A percentile compares a stretch with the other conserved stretches of the same genome.
Conservation (phyloP, 92 coral and sea anemone genomes). For the Phymanthus crucifer region DNA sequence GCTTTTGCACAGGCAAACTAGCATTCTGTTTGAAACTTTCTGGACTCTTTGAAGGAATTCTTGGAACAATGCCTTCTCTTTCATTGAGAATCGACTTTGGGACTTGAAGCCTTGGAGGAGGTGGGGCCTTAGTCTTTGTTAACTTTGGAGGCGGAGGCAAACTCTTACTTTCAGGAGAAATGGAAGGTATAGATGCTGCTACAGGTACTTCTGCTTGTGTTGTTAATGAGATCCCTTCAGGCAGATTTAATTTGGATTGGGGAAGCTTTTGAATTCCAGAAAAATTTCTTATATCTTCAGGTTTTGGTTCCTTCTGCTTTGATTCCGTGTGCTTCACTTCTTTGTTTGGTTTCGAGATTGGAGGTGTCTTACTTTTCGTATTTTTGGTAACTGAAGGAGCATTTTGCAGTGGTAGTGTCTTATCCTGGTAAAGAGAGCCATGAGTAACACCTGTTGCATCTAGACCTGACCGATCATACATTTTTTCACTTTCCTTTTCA, state of each 20-base stretch:
- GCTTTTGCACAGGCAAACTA: not conserved
- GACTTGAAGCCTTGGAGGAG: slow-evolving; percentile 80
- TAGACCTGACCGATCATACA: not conserved
- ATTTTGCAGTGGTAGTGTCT: not conserved
- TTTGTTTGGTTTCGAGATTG: slow-evolving; percentile 7
- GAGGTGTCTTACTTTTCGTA: slow-evolving; percentile 14
- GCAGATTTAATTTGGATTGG: not conserved
- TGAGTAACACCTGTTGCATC: slow-evolving; percentile 43
- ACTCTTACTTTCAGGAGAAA: slow-evolving; percentile 35
- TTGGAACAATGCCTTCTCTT: slow-evolving; percentile 78
- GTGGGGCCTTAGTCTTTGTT: slow-evolving; percentile 74
- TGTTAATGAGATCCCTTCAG: not conserved
- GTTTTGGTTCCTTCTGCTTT: slow-evolving; percentile 13
- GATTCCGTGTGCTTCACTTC: slow-evolving; percentile 6
- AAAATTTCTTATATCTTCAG: slow-evolving; percentile 1
- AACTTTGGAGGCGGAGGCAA: slow-evolving; percentile 74
- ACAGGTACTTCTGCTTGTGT: slow-evolving; percentile 6
- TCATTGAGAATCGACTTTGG: slow-evolving; percentile 81
- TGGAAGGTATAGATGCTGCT: slow-evolving; percentile 18
- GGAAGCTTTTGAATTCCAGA: slow-evolving; percentile 15
- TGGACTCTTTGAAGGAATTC: slow-evolving; percentile 36
- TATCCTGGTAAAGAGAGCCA: slow-evolving; percentile 20
- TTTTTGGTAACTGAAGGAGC: slow-evolving; percentile 8
- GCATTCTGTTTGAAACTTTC: slow-evolving; percentile 9
- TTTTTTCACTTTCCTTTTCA: slow-evolving; percentile 42